phyloP scores from a whole-genome alignment of 53 echinoderm and acorn worm species.

The Crossaster papposus region DNA sequence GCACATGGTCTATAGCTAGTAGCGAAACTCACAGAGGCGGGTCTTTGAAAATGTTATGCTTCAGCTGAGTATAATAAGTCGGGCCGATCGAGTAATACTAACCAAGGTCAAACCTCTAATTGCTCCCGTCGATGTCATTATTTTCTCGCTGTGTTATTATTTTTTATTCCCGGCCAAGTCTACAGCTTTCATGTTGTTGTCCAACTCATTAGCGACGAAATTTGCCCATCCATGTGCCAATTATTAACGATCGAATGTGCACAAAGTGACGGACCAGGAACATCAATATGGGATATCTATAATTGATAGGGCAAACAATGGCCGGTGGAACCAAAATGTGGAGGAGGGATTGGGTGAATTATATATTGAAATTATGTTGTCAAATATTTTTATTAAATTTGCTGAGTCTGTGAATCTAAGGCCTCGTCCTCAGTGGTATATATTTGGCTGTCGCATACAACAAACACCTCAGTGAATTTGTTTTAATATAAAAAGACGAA shows the following conservation, averaged over 20 bases:
- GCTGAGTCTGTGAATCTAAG: no score
- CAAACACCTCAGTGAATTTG: no score
- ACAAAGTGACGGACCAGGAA: neutral
- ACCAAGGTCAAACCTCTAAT: neutral
- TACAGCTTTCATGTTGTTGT: neutral
- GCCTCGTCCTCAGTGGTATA: no score
- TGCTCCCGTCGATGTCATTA: neutral
- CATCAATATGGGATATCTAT: neutral
- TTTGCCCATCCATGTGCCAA: neutral
- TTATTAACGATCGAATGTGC: neutral
- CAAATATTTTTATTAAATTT: no score
- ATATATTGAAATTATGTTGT: no score
- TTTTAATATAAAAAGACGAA: no score
- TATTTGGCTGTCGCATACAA: no score
- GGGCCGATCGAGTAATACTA: neutral
- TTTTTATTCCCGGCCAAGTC: neutral
- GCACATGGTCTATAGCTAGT: no score
- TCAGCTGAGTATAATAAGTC: neutral
- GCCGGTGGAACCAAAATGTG: no score
- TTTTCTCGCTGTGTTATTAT: neutral
- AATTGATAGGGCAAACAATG: no score
- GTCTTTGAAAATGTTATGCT: neutral
- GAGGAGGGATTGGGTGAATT: no score
- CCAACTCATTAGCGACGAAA: neutral
- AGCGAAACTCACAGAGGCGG: no score